These are phyloP conservation scores for Phalacrocorax aristotelis DNA, from an alignment of 2,113 vertebrate species.

Conservation along the genomic window DNA sequence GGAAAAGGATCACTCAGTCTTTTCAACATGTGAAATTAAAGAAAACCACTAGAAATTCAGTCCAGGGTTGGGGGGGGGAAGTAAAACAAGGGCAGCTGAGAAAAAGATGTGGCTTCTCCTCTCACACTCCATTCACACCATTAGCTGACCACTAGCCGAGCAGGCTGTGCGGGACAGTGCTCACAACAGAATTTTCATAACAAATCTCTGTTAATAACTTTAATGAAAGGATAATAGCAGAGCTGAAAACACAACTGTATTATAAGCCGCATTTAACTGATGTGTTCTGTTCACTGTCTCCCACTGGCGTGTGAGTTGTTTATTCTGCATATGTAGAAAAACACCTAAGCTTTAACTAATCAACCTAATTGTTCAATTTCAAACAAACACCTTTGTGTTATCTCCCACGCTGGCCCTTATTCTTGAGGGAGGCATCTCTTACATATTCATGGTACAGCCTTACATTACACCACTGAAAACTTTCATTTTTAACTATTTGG, in stretches of 20 bases:
- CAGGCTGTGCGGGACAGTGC: not conserved
- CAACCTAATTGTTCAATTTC: not conserved
- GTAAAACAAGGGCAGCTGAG: not conserved
- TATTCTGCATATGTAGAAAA: not conserved
- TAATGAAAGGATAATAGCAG: not conserved
- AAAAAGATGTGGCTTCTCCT: not conserved
- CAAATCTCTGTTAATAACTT: not conserved
- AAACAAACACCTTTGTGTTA: not conserved
- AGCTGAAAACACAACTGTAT: not conserved
- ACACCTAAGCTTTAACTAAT: not conserved
- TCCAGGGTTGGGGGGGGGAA: not conserved
- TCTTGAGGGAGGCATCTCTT: not conserved
- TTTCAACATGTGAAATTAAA: slow-evolving; percentile 65
- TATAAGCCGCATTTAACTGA: not conserved
- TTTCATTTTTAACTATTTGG: not conserved
- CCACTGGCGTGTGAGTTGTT: not conserved
- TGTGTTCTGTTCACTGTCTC: not conserved
- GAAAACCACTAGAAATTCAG: slow-evolving; percentile 27
- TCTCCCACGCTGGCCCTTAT: not conserved
- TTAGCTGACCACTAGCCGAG: not conserved
- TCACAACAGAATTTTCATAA: not conserved
- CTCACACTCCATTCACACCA: not conserved
- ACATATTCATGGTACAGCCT: not conserved
- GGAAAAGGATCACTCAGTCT: slow-evolving; percentile 44
- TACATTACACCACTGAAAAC: not conserved